Base-by-base conservation (phyloP, 2,113 vertebrate genomes). In the Callospermophilus lateralis region DNA sequence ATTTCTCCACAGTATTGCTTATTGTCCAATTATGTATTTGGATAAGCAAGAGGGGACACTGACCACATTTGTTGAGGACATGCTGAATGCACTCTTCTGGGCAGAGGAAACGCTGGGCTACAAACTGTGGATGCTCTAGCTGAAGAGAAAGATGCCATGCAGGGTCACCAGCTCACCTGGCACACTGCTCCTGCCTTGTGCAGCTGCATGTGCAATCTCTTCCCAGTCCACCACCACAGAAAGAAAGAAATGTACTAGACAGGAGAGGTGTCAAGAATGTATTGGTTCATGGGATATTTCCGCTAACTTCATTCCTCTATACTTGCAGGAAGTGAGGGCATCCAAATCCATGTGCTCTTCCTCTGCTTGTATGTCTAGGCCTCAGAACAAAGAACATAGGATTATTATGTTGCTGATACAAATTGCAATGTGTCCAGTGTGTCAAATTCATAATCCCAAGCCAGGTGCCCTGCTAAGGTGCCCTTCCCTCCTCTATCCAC, bases 1-100 rank as follows among this genome's bases (percentile, higher is more conserved):
- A 97, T 97, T 45, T 58, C 26, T 85, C 97, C 90, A 76, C 76
- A 93, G 97, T 97, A 97, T 96, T 90, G 45, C 98, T 98, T 97
- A 97, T 98, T 97, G 97, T 97, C 96, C 97, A 98, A 91, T 93
- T 97, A 97, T 96, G 80, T 92, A 88, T 98, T 97, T 96, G 96
- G 97, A 98, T 85, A 96, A 96, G 98, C 96, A 98, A 97, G 79
- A 94, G 78, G 96, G 95, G 95, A 98, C 95, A 96, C 90, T 97
- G 97, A 97, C 95, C 94, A 97, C 73, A 76, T 98, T 98, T 97
- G 96, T 95, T 93, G 89, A 73, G 70, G 74, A 96, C 1, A 0
- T 80, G 90, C 96, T 94, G 90, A 96, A 93, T 30, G 58, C 65
- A 84, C 91, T 80, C 85, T 92, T 93, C 84, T 94, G 89, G 94